These are phyloP conservation scores for Drosophila leontia DNA, from an alignment of 1,140 invertebrate species.

Conservation along the genomic window DNA sequence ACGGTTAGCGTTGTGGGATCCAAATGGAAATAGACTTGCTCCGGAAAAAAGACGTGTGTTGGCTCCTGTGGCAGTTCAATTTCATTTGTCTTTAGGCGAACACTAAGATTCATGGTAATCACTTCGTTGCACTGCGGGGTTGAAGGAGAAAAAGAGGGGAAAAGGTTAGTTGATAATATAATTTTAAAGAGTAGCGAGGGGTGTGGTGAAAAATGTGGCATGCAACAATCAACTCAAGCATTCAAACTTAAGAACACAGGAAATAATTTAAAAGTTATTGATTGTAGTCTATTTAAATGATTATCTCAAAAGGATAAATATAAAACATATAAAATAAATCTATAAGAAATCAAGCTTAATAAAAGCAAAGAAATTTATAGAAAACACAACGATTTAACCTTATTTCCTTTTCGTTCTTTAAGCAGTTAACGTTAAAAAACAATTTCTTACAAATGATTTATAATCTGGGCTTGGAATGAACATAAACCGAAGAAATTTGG, in stretches of 20 bases:
- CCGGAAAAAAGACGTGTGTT: slow-evolving; percentile 78
- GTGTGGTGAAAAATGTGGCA: slow-evolving; percentile 56
- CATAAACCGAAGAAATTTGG: no score
- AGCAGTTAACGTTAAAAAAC: neutral
- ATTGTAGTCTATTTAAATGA: neutral
- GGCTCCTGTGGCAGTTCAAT: slow-evolving; percentile 85
- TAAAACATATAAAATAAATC: neutral
- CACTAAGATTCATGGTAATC: slow-evolving; percentile 86
- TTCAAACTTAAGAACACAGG: slow-evolving; percentile 58
- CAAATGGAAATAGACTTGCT: slow-evolving; percentile 79
- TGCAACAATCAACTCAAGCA: slow-evolving; percentile 57
- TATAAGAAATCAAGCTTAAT: neutral
- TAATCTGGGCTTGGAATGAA: neutral
- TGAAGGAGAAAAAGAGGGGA: neutral
- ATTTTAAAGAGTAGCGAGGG: neutral
- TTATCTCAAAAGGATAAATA: neutral
- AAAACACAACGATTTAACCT: neutral
- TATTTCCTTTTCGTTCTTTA: no score
- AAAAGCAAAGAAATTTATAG: neutral
- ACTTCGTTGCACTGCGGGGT: slow-evolving; percentile 78
- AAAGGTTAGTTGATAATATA: slow-evolving; percentile 9
- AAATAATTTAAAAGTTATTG: slow-evolving; percentile 12
- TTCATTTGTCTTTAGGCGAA: slow-evolving; percentile 86
- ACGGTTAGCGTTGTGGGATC: slow-evolving; percentile 64
- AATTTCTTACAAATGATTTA: no score